These are phyloP conservation scores for Drosophila gaucha DNA, from an alignment of 2,888 invertebrate genomes.

Conservation along the genomic window DNA sequence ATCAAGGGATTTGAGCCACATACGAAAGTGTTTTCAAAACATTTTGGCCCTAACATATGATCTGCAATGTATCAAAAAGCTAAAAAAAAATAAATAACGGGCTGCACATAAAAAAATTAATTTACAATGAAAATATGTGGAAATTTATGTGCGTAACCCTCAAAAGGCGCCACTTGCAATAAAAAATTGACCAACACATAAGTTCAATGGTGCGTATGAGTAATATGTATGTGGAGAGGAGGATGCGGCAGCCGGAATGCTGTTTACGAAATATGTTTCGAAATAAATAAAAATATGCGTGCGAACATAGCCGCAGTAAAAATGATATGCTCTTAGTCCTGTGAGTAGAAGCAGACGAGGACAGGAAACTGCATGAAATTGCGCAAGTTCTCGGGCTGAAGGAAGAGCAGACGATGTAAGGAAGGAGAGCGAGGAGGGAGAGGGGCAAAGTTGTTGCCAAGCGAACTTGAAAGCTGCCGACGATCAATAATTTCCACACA, in stretches of 20 bases:
- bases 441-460: conserved; percentile 28
- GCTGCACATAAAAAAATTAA: conserved; percentile 56
- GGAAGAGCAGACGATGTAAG: no score
- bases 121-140: conserved; percentile 70
- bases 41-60: conserved; percentile 47
- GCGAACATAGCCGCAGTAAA: conserved; percentile 33
- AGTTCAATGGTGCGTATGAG: conserved; percentile 70
- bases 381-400: conserved; percentile 29
- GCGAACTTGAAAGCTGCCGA: conserved; percentile 67
- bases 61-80: conserved; percentile 50
- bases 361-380: conserved; percentile 73
- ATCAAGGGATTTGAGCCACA: conserved; percentile 50
- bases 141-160: conserved; percentile 46
- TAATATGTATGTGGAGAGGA: conserved; percentile 35
- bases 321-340: conserved; percentile 60
- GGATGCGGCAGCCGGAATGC: conserved; percentile 15
- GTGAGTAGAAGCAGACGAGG: conserved; percentile 50
- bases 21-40: conserved; percentile 15
- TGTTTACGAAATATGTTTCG: conserved; percentile 60
- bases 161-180: conserved; percentile 25
- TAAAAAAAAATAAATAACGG: conserved; percentile 13
- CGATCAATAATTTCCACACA: conserved; percentile 67
- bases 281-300: conserved; percentile 65
- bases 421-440: no score
- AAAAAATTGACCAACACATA: conserved; percentile 74